phyloP scores from a whole-genome alignment of 2,888 invertebrate species.

The Archips xylosteana region DNA sequence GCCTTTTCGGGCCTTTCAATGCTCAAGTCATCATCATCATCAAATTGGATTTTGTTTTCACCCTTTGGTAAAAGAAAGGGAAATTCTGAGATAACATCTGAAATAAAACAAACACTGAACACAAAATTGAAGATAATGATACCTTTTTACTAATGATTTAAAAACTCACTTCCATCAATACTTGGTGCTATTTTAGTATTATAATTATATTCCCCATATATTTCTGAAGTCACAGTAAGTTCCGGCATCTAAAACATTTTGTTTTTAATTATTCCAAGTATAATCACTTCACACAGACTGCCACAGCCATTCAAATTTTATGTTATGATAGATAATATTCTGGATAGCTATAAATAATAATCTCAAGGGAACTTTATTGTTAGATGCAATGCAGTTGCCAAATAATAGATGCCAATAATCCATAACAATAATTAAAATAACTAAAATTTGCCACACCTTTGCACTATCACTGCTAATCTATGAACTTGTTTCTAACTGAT shows the following conservation, averaged over 20 bases:
- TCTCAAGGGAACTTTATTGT: constrained; percentile 40
- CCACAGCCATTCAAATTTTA: constrained; percentile 18
- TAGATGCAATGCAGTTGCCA: constrained; percentile 36
- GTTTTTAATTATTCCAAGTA: constrained; percentile 39
- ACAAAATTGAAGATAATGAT: background rate
- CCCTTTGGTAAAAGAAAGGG: constrained; percentile 85
- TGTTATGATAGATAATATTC: constrained; percentile 24
- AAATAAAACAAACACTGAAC: constrained; percentile 52
- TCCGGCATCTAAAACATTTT: constrained; percentile 78
- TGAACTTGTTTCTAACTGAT: constrained; percentile 48
- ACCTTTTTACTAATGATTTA: constrained; percentile 17
- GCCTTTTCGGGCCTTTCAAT: constrained; percentile 80
- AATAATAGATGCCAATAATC: constrained; percentile 29
- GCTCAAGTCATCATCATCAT: constrained; percentile 90
- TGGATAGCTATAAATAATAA: constrained; percentile 31
- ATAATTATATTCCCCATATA: constrained; percentile 89
- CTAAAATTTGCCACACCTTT: constrained; percentile 29
- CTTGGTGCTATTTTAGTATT: constrained; percentile 77
- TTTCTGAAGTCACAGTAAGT: constrained; percentile 89
- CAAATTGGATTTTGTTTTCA: constrained; percentile 67
- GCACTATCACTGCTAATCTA: constrained; percentile 24
- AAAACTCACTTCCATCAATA: constrained; percentile 78
- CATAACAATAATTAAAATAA: constrained; percentile 16
- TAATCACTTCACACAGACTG: background rate
- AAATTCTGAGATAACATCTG: constrained; percentile 91